A percentile compares a stretch with the other conserved stretches of the same genome.
These are phyloP conservation scores for Cladorhizidae sp. DNA, from an alignment of 37 sponge, comb jelly and placozoan species.

Conservation along the genomic window DNA sequence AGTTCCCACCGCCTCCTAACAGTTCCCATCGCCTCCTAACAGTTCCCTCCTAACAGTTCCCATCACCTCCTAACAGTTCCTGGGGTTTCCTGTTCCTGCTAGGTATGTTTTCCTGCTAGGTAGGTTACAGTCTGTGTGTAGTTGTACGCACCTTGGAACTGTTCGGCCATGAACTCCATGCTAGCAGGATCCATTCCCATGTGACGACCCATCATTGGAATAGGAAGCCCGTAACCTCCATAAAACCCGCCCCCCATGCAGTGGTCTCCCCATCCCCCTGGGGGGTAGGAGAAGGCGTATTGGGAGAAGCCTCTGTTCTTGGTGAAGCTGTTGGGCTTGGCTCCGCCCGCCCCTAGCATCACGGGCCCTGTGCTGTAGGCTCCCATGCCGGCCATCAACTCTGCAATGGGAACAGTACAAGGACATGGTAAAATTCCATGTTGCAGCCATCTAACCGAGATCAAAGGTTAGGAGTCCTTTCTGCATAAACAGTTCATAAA, in stretches of 20 bases:
- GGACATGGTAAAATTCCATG: no score
- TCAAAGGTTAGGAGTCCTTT: no score
- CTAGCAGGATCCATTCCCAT: neutral
- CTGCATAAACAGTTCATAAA: no score
- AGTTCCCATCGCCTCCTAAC: no score
- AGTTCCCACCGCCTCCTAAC: no score
- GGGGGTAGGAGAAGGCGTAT: constrained; percentile 2
- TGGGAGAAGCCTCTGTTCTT: constrained; percentile 14
- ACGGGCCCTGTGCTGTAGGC: constrained; percentile 1
- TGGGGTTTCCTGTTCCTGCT: no score
- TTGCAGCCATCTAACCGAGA: no score
- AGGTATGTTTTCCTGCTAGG: neutral
- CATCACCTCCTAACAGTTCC: no score
- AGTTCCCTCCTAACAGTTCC: no score
- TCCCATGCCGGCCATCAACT: neutral
- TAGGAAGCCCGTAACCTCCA: constrained; percentile 28
- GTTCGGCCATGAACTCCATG: constrained; percentile 54
- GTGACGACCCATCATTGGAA: constrained; percentile 31
- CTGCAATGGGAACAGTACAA: no score
- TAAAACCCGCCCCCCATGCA: constrained; percentile 9
- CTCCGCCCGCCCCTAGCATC: neutral
- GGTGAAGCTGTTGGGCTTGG: neutral
- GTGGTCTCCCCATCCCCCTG: constrained; percentile 23
- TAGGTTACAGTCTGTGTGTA: no score
- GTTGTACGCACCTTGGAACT: constrained; percentile 60